Evolutionary conservation across 2,113 vertebrate species (phyloP).

Genomic region (Colinus virginianus): DNA sequence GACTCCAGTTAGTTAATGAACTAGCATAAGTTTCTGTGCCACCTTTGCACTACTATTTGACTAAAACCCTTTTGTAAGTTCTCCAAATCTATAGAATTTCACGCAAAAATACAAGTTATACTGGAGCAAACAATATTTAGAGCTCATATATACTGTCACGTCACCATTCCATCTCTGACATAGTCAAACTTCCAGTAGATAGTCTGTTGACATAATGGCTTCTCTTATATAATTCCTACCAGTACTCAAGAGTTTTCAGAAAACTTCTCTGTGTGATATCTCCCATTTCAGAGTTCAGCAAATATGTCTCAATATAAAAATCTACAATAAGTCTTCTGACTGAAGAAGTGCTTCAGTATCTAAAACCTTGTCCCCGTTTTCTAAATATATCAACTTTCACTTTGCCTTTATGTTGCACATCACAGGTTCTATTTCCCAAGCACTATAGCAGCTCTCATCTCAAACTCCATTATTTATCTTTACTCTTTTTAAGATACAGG

Average conservation of each 20-base stretch:
- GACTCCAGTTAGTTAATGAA: background rate
- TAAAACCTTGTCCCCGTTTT: background rate
- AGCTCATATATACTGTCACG: background rate
- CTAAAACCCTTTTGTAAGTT: background rate
- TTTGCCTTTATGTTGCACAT: background rate
- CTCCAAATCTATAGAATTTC: background rate
- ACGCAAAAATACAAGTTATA: background rate
- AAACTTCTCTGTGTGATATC: background rate
- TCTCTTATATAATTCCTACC: background rate
- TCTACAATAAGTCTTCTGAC: background rate
- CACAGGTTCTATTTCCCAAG: background rate
- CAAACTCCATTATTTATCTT: background rate
- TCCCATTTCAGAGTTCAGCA: background rate
- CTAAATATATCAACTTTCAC: background rate
- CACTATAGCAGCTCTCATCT: background rate
- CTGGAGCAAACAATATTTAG: background rate
- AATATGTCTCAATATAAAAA: background rate
- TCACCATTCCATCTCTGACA: background rate
- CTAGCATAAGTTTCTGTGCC: background rate
- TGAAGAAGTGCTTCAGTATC: background rate
- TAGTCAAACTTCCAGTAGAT: background rate
- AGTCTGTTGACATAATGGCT: background rate
- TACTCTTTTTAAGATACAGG: background rate
- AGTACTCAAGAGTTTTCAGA: background rate
- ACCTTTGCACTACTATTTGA: background rate